phyloP scores from a whole-genome alignment of 1,140 invertebrate genomes.

The Formica selysi region DNA sequence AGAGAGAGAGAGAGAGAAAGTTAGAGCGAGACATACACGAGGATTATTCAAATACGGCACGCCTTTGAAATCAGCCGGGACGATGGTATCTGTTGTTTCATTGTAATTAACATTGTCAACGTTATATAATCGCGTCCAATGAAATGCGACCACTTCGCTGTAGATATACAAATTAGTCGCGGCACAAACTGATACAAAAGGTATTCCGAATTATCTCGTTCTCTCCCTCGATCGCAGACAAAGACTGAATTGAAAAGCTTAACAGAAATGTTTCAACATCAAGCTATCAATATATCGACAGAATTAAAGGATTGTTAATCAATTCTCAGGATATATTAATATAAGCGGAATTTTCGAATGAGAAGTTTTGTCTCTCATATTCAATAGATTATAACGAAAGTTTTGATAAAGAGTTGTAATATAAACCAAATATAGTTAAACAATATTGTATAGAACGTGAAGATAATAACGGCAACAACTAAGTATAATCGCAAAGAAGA shows the following conservation, averaged over 20 bases:
- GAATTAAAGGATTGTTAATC: not conserved
- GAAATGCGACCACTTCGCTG: not conserved
- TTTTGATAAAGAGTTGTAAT: slow-evolving; percentile 11
- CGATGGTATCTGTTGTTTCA: slow-evolving; percentile 46
- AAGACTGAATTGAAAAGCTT: not conserved
- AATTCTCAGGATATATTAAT: not conserved
- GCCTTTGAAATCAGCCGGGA: slow-evolving; percentile 36
- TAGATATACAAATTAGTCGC: slow-evolving; percentile 37
- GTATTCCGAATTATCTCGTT: slow-evolving; percentile 15
- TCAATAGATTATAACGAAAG: slow-evolving; percentile 10
- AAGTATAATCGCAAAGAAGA: not conserved
- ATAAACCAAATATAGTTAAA: not conserved
- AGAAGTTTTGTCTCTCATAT: not conserved
- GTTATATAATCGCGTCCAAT: slow-evolving; percentile 44
- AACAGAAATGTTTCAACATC: not conserved
- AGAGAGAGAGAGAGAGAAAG: not conserved
- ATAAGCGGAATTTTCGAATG: not conserved
- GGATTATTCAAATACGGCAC: slow-evolving; percentile 42
- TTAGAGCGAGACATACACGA: no score
- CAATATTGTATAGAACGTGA: not conserved
- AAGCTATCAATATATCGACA: not conserved
- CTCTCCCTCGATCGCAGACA: not conserved
- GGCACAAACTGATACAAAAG: slow-evolving; percentile 1
- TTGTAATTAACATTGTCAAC: slow-evolving; percentile 52
- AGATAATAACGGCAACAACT: not conserved